Evolutionary conservation across 2,113 vertebrate genomes (phyloP), one percentile per base, ranked within the genome.

Genomic region (Clarias magur): DNA sequence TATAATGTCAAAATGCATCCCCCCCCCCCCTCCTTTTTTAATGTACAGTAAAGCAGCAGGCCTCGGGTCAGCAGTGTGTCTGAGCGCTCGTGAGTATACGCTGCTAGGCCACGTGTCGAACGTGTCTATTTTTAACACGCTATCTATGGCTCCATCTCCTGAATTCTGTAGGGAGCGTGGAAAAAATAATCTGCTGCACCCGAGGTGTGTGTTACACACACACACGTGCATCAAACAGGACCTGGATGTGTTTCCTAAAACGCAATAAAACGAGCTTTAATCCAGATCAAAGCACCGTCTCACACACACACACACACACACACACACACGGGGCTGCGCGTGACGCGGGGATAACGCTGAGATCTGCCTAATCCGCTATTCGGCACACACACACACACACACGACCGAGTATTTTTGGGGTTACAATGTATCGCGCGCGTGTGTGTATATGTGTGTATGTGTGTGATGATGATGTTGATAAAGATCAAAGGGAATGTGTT

Each of bases 401-500:
- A 19, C 4, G 25, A 57, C 8, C 25, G 53, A 17, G n/a, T 21
- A n/a, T 30, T n/a, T n/a, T 25, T 4, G 42, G 11, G 3, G 21
- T 75, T 11, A 11, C 19, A 42, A 10, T 7, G 30, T 19, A 16
- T 38, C 1, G 3, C 9, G 68, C 34, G 1, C 27, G 65, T 4
- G 48, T 13, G 75, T 17, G 75, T 6, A 7, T 48, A 4, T 48
- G 38, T 42, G 4, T 38, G 3, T 38, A 38, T 38, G 3, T 38
- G 3, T 38, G 3, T 6, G 48, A 48, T 48, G 48, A 48, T 8
- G 34, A n/a, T 1, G 0, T 15, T 27, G 27, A 60, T 27, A 15
- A 59, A 2, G 27, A 80, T 21, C 10, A 23, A 57, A 30, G 57
- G 3, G n/a, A 60, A 80, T 30, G 38, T 27, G 73, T 90, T 90